Evolutionary conservation across 2,113 vertebrate species (phyloP).

Genomic region (Campylorhamphus procurvoides): DNA sequence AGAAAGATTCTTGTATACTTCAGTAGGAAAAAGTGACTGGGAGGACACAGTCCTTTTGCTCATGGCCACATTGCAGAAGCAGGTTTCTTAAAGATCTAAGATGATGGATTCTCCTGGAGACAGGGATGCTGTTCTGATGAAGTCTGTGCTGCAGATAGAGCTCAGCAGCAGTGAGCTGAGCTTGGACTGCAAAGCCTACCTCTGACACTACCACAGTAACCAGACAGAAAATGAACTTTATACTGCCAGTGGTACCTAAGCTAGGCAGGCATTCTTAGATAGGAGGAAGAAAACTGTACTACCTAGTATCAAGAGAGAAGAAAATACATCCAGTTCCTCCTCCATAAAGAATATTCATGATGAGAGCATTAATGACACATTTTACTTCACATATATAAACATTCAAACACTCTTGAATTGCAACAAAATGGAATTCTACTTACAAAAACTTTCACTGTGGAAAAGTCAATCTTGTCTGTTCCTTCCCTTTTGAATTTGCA

Average conservation of each 20-base stretch:
- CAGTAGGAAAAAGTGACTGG: not conserved
- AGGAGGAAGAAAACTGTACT: not conserved
- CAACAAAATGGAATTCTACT: conserved; percentile 46
- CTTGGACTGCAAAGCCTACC: not conserved
- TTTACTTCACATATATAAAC: not conserved
- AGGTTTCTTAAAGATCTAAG: not conserved
- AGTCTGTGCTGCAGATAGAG: not conserved
- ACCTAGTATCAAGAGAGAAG: not conserved
- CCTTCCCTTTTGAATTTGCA: conserved; percentile 78
- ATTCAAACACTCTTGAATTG: not conserved
- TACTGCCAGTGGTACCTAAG: not conserved
- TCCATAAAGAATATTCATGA: not conserved
- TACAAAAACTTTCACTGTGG: conserved; percentile 76
- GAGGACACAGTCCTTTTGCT: not conserved
- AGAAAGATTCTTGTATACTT: not conserved
- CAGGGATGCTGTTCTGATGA: not conserved
- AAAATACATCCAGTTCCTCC: not conserved
- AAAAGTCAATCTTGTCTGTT: conserved; percentile 63
- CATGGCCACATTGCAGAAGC: not conserved
- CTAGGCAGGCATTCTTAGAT: not conserved
- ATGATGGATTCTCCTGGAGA: not conserved
- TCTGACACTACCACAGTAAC: not conserved
- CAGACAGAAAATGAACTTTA: not conserved
- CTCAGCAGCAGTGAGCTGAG: not conserved
- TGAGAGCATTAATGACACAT: not conserved